Evolutionary conservation across 2,797 vertebrate genomes (phyloP).

Genomic region (Centroberyx gerrardi): DNA sequence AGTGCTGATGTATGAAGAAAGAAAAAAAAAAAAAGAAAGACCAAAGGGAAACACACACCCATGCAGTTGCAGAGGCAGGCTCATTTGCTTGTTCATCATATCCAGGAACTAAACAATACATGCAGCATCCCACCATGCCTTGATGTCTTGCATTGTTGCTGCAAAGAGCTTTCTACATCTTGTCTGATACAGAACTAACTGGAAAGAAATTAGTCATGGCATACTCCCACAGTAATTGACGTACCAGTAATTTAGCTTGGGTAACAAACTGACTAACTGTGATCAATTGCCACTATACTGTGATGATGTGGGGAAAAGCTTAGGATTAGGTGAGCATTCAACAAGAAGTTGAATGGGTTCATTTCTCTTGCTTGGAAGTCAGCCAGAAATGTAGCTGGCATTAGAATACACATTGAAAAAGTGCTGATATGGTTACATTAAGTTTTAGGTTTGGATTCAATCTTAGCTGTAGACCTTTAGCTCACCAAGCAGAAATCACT

Average conservation of each 20-base stretch:
- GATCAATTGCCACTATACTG: slow-evolving; percentile 31
- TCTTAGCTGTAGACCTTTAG: not conserved
- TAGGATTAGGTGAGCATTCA: not conserved
- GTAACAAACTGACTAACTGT: not conserved
- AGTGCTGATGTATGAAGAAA: slow-evolving; percentile 73
- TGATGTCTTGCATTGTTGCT: slow-evolving; percentile 41
- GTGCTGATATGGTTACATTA: slow-evolving; percentile 35
- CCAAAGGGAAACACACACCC: slow-evolving; percentile 27
- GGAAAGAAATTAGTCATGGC: slow-evolving; percentile 18
- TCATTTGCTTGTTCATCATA: slow-evolving; percentile 58
- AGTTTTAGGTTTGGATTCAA: slow-evolving; percentile 23
- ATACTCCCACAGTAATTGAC: slow-evolving; percentile 26
- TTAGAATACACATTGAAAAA: slow-evolving; percentile 32
- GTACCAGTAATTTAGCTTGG: slow-evolving; percentile 39
- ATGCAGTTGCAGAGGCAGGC: slow-evolving; percentile 34
- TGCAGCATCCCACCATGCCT: slow-evolving; percentile 33
- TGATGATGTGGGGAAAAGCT: slow-evolving; percentile 49
- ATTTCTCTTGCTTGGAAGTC: slow-evolving; percentile 37
- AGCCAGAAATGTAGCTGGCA: slow-evolving; percentile 40
- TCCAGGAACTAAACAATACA: slow-evolving; percentile 63
- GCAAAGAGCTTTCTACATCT: slow-evolving; percentile 40
- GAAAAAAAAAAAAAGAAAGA: slow-evolving; percentile 16
- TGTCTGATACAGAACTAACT: slow-evolving; percentile 32
- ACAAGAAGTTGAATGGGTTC: slow-evolving; percentile 54
- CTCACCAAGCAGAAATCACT: slow-evolving; percentile 15